These are phyloP conservation scores for Mimumesa dahlbomi DNA, from an alignment of 2,888 invertebrate genomes.

Conservation along the genomic window DNA sequence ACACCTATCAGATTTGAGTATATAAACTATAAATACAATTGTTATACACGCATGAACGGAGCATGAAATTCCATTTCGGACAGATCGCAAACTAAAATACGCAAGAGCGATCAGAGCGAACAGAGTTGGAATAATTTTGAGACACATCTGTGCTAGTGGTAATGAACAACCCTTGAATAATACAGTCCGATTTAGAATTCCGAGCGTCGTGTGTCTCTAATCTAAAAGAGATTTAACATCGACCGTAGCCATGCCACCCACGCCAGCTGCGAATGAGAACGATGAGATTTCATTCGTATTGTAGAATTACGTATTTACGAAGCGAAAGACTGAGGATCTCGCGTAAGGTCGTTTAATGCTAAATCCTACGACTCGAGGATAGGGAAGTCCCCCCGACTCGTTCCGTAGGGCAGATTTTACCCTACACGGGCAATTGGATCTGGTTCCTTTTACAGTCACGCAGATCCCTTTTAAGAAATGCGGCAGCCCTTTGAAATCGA, in stretches of 20 bases:
- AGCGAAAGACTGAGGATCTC: slow-evolving; percentile 67
- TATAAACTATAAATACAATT: too few relatives aligned
- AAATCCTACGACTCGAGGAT: slow-evolving; percentile 52
- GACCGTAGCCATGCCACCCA: slow-evolving; percentile 12
- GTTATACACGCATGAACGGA: too few relatives aligned
- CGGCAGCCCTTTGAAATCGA: slow-evolving; percentile 11
- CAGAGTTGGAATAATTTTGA: slow-evolving; percentile 18
- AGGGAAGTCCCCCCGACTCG: slow-evolving; percentile 36
- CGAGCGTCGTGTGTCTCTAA: slow-evolving; percentile 30
- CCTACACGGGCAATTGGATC: slow-evolving; percentile 35
- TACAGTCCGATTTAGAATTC: slow-evolving; percentile 39
- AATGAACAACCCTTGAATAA: slow-evolving; percentile 26
- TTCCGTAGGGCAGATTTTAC: slow-evolving; percentile 47
- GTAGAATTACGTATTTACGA: slow-evolving; percentile 73
- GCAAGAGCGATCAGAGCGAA: background rate
- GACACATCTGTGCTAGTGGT: slow-evolving; percentile 6
- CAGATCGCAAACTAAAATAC: background rate
- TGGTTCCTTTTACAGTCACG: slow-evolving; percentile 10
- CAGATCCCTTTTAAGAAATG: slow-evolving; percentile 2
- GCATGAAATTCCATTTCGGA: too few relatives aligned
- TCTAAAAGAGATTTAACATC: slow-evolving; percentile 51
- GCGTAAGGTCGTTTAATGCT: slow-evolving; percentile 70
- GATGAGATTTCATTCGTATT: slow-evolving; percentile 63
- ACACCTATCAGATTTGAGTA: too few relatives aligned
- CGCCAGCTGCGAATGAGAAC: slow-evolving; percentile 49